Evolutionary conservation across 2,888 invertebrate species (phyloP), one percentile per base, ranked within the genome.

Genomic region (Drosophila mayaguana): DNA sequence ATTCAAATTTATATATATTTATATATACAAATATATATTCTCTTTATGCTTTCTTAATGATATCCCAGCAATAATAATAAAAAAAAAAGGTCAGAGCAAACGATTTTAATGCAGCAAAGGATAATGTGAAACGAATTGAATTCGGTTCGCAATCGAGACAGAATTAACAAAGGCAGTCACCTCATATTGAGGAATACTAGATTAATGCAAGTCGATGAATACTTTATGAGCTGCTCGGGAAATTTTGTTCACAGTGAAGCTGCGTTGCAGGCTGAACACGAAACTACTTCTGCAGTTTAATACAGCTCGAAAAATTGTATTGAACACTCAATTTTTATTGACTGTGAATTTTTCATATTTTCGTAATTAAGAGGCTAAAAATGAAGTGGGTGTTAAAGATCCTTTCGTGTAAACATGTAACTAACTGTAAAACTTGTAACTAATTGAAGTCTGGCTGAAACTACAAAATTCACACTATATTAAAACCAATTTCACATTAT

Each of bases 91-190:
- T 7, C 38, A 38, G 48, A 28, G 12, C 18, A 16, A 54, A 18
- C 16, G 11, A 5, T 46, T 18, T 46, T 25, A 14, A 18, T 36
- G 59, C 38, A 18, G 16, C 18, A 38, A 36, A 38, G 9, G 16
- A 25, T 25, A 9, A 36, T 32, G 22, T 16, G 5, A 45, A 25
- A 12, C n/a, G 43, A 36, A 51, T 28, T 20, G 57, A 40, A 66
- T 36, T 73, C 42, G 5, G 34, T 20, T 7, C 7, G 54, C 54
- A 54, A 40, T 34, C 50, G 32, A 50, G 50, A 25, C 25, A n/a
- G 40, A 40, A 40, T 54, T 40, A n/a, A 16, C n/a, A 25, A 40
- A 54, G 25, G 6, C 3, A 25, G 7, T 40, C 40, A 4, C 12
- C 12, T 18, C 38, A 28, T n/a, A 28, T 28, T 54, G 40, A 1